Base-by-base conservation (phyloP, 2,888 invertebrate genomes). In the Gari tellinella region DNA sequence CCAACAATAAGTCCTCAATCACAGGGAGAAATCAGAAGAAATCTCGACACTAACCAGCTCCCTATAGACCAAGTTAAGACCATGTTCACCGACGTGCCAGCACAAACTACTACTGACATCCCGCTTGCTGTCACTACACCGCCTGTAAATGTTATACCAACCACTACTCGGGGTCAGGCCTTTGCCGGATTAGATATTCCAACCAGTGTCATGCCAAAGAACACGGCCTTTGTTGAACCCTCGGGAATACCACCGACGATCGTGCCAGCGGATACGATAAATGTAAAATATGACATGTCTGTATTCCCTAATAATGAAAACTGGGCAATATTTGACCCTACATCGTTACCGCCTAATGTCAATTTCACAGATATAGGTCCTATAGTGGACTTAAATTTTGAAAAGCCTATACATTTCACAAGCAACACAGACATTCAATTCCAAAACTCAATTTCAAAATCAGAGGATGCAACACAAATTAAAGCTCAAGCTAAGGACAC, bases 301-400 rank as follows among this genome's bases (percentile, higher is more conserved):
- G 64, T 69, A 2, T 73, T 78, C 31, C 40, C 53, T 43, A 66
- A 68, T 15, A 69, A 77, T 26, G 68, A 61, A 37, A 78, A 78
- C 49, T 78, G 78, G 78, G 78, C 78, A 21, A 69, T 78, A 48
- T 78, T 78, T 64, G 78, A 78, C 41, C 78, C 78, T 2, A 67
- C 69, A 3, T 62, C 73, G 5, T 14, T 70, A 3, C 53, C 72
- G 12, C 40, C 63, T 14, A 41, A 62, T 38, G 51, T 75, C 1
- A 73, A 78, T 53, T 78, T 78, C 41, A 58, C 63, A 4, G 78
- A 73, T 26, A 61, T 73, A 37, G 72, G 72, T 40, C 78, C 78
- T 23, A 58, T 78, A 4, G 63, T 69, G 17, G 73, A 73, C 15
- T 37, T 78, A 15, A 66, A 69, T 2, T 55, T 70, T 8, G 73